Evolutionary conservation across 2,113 vertebrate species (phyloP), one percentile per base, ranked within the genome.

Genomic region (Chiloscyllium plagiosum): DNA sequence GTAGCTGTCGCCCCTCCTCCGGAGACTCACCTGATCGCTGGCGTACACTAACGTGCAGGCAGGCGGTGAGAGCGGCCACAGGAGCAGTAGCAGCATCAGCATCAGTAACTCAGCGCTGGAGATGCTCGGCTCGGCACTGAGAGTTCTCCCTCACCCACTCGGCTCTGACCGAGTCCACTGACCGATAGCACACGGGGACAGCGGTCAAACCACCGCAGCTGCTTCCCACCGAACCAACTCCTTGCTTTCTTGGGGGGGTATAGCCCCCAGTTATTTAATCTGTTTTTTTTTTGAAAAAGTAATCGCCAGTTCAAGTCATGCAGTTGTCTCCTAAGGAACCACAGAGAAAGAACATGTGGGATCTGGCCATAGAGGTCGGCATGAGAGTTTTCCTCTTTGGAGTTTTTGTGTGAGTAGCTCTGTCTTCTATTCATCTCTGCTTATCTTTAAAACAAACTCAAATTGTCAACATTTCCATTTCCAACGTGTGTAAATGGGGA

Each of bases 311-410:
- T 50, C 69, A 50, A 61, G 69, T 24, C 94, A 95, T 95, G 94
- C 94, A 95, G 68, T 76, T 95, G 42, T 15, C 94, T 47, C 94
- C 94, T 52, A 52, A 95, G 47, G 94, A 95, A 29, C 47, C 68
- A 29, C 94, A 29, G 68, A 95, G 24, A 37, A 95, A 72, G 94
- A 95, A 15, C 42, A 72, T 95, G 94, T 24, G 94, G 69, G 68
- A 72, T 70, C 69, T 95, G 69, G 94, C 69, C 5, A 26, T 95
- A 47, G 94, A 95, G 94, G 47, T 95, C 94, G 94, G 94, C 69
- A 52, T 95, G 94, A 95, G 94, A 95, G 68, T 72, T 52, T 95
- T 95, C 94, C 94, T 95, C 69, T 95, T 95, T 33, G 94, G 94
- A 95, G 94, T 95, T 52, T 95, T 95, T 72, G 69, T 95, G 94